Evolutionary conservation across 2,888 invertebrate genomes (phyloP).

Genomic region (Dynastes tityus): DNA sequence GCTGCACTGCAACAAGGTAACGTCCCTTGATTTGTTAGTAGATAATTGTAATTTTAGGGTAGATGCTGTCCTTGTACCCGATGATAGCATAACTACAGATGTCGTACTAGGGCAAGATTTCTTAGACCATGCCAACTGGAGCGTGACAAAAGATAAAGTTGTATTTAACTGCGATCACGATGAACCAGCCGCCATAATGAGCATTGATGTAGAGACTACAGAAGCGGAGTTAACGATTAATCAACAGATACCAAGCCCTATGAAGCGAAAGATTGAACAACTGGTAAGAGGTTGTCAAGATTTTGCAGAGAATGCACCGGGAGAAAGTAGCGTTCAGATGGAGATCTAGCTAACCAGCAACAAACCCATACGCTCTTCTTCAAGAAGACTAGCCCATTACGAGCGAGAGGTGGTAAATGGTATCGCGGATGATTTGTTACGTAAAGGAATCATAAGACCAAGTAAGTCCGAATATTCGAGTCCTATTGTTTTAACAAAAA

Average conservation of each 20-base stretch:
- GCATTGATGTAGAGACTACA: slow-evolving; percentile 3
- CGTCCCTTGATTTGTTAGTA: background rate
- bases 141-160: background rate
- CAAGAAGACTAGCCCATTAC: slow-evolving; percentile 47
- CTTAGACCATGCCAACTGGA: slow-evolving; percentile 4
- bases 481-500: slow-evolving; percentile 52
- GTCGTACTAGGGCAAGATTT: slow-evolving; percentile 20
- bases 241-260: too few relatives aligned
- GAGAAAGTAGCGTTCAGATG: background rate
- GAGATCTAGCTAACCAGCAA: slow-evolving; percentile 13
- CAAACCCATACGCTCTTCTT: slow-evolving; percentile 5
- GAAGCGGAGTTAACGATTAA: background rate
- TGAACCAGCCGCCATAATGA: background rate
- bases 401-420: slow-evolving; percentile 41
- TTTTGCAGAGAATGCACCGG: background rate
- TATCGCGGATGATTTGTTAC: slow-evolving; percentile 52
- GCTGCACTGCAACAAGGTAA: background rate
- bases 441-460: slow-evolving; percentile 51
- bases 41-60: slow-evolving; percentile 1
- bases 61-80: background rate
- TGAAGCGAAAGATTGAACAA: slow-evolving; percentile 3
- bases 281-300: background rate
- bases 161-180: too few relatives aligned
- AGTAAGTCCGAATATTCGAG: slow-evolving; percentile 53
- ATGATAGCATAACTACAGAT: background rate